These are phyloP conservation scores for Battus philenor DNA, from an alignment of 1,140 invertebrate species.

Conservation along the genomic window DNA sequence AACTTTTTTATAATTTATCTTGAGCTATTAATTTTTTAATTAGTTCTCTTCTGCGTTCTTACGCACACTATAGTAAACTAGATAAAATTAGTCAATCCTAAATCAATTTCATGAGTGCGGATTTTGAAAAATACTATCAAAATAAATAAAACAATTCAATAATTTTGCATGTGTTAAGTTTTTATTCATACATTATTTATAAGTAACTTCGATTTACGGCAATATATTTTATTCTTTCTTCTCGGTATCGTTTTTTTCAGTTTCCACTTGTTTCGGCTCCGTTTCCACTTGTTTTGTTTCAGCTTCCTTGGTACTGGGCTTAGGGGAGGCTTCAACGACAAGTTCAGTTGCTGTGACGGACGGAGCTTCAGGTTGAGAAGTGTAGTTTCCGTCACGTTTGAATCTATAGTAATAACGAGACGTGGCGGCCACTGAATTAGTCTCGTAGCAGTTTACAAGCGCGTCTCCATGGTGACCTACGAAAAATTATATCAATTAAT, in stretches of 20 bases:
- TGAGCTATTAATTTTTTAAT: too few relatives aligned
- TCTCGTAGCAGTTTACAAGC: constrained; percentile 61
- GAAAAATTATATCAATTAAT: constrained; percentile 9
- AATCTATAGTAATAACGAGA: constrained; percentile 60
- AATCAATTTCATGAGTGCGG: too few relatives aligned
- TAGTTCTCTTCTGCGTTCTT: too few relatives aligned
- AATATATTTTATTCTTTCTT: constrained; percentile 17
- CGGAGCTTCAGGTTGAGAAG: constrained; percentile 24
- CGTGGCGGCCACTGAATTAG: constrained; percentile 50
- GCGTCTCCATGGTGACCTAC: constrained; percentile 60
- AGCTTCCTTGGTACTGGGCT: constrained; percentile 15
- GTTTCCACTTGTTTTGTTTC: constrained; percentile 1
- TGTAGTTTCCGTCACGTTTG: constrained; percentile 58
- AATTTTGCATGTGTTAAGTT: constrained; percentile 7
- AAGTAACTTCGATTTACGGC: too few relatives aligned
- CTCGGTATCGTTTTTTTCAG: constrained; percentile 4
- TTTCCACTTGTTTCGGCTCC: not conserved
- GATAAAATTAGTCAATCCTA: too few relatives aligned
- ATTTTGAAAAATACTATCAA: too few relatives aligned
- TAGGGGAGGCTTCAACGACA: constrained; percentile 8
- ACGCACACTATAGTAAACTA: too few relatives aligned
- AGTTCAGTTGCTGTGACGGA: constrained; percentile 13
- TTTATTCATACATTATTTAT: too few relatives aligned
- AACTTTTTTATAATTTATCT: too few relatives aligned
- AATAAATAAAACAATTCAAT: not conserved